Conservation (phyloP, 2,113 vertebrate genomes). For the Crocuta crocuta region DNA sequence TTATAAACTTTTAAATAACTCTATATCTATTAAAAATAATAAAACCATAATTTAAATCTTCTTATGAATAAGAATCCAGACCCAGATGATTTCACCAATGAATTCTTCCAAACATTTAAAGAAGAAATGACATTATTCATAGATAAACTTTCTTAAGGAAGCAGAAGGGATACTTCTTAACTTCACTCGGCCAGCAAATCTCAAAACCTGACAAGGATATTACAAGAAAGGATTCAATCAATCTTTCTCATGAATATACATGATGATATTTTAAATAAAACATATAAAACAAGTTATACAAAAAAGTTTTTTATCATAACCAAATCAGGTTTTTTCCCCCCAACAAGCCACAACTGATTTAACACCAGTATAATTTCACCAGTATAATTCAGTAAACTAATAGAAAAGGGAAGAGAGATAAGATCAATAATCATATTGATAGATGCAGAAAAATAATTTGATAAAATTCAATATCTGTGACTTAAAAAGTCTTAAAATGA, state of each 20-base stretch:
- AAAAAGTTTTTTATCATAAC: neutral
- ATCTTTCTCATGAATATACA: neutral
- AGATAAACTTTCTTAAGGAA: neutral
- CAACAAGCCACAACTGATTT: neutral
- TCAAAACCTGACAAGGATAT: neutral
- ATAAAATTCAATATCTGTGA: neutral
- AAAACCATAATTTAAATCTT: conserved; percentile 25
- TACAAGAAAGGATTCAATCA: neutral
- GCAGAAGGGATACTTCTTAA: neutral
- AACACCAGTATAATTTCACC: neutral
- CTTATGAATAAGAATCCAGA: neutral
- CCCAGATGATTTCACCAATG: neutral
- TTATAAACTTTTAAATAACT: conserved; percentile 42
- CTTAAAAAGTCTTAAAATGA: too few relatives aligned
- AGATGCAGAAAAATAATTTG: neutral
- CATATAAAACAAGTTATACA: neutral
- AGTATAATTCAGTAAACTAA: neutral
- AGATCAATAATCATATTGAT: neutral
- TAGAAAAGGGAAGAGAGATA: neutral
- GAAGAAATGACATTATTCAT: conserved; percentile 21
- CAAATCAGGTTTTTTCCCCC: neutral
- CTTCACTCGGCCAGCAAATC: neutral
- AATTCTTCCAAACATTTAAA: conserved; percentile 32
- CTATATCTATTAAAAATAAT: conserved; percentile 27
- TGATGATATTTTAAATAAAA: neutral